Base-by-base conservation (phyloP, 2,113 vertebrate species). In the Psophia crepitans region DNA sequence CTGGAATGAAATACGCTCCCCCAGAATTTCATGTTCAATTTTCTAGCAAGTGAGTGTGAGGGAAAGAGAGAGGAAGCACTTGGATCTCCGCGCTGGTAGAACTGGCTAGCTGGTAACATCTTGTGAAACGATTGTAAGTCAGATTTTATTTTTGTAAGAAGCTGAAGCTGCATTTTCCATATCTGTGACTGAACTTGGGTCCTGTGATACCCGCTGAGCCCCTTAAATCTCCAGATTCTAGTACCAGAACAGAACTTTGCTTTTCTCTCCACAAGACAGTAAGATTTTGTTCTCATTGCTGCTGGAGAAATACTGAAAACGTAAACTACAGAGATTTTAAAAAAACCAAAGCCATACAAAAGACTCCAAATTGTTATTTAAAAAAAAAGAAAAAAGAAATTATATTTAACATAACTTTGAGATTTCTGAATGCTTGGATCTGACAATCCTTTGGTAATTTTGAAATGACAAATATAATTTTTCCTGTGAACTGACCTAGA, bases 1-100 rank as follows among this genome's bases (percentile, higher is more conserved):
- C 20, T 6, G n/a, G 30, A 26, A 6, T 0, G 2, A 6, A 35
- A 46, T 5, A 3, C 0, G 3, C 35, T 39, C 32, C 57, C 57
- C 11, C 11, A 6, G 33, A 24, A 23, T 13, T 20, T 3, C 30
- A 5, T 11, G 12, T 17, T 23, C 54, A 3, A 7, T 23, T n/a
- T 32, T 54, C 43, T 32, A 27, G 16, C 32, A 49, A n/a, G 33
- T 0, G 13, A 51, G 3, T 0, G 11, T 2, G 32, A 74, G 73
- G 35, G 32, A 51, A 68, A 76, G 39, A 39, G 44, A 41, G 24
- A 46, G 26, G 10, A 43, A 76, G 49, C 70, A 5, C 57, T 14
- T 14, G 54, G 54, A n/a, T 57, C n/a, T 30, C 80, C n/a, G 3
- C 18, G 2, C 9, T 14, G 68, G 20, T 8, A 22, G 18, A 10